Evolutionary conservation across 1,140 invertebrate genomes (phyloP).

Genomic region (Kradibia gibbosae): DNA sequence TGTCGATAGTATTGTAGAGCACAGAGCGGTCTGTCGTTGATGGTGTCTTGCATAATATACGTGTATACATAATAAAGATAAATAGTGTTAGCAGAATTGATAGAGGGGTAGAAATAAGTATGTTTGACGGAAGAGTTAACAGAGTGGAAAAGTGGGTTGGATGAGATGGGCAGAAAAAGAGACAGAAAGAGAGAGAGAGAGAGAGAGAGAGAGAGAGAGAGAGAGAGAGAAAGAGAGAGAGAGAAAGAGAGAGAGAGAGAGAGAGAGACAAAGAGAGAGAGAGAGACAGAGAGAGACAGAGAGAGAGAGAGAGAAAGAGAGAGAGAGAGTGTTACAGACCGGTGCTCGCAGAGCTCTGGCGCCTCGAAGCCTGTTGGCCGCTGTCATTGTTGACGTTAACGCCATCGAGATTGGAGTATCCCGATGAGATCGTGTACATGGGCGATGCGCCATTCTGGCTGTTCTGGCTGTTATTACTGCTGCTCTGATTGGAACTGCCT

Average conservation of each 20-base stretch:
- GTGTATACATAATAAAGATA: too few species aligned
- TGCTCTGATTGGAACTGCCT: conserved; percentile 62
- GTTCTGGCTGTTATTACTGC: conserved; percentile 69
- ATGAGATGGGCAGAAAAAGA: too few species aligned
- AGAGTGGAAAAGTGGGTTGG: too few species aligned
- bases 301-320: conserved; percentile 40
- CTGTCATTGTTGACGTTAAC: conserved; percentile 55
- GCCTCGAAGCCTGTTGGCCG: conserved; percentile 56
- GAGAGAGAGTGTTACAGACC: conserved; percentile 65
- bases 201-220: background rate
- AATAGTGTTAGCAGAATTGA: too few species aligned
- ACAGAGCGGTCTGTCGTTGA: conserved; percentile 33
- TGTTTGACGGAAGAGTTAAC: too few species aligned
- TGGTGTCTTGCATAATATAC: too few species aligned
- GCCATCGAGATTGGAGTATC: conserved; percentile 59
- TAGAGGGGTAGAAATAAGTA: too few species aligned
- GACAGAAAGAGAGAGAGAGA: too few species aligned
- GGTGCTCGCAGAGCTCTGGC: conserved; percentile 64
- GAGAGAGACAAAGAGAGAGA: conserved; percentile 41
- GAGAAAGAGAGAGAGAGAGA: conserved; percentile 42
- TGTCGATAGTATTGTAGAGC: background rate
- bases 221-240: conserved; percentile 13
- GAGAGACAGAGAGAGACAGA: conserved; percentile 42
- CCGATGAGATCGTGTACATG: conserved; percentile 57
- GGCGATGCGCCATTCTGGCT: conserved; percentile 66